Percentiles rank a stretch among this genome's conserved stretches.
phyloP scores from a whole-genome alignment of 2,797 vertebrate genomes.

The Siniperca scherzeri region DNA sequence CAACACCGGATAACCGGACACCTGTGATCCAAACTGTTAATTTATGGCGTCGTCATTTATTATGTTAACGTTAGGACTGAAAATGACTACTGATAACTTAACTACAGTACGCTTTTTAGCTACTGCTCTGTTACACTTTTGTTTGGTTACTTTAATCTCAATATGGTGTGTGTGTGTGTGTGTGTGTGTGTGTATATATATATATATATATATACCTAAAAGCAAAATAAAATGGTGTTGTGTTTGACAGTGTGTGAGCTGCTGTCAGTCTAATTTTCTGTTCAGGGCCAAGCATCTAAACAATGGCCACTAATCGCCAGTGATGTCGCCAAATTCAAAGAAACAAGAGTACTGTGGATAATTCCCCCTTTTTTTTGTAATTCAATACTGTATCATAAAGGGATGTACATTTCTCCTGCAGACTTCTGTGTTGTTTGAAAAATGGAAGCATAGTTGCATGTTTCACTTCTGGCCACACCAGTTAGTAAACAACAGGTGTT shows the following conservation, averaged over 20 bases:
- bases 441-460: neutral
- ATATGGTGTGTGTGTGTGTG: too few species aligned
- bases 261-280: neutral
- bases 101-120: neutral
- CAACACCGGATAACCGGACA: neutral
- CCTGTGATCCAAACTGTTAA: neutral
- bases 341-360: neutral
- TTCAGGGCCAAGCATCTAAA: neutral
- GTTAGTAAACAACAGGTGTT: slow-evolving; percentile 12
- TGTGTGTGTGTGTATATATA: too few species aligned
- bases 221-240: neutral
- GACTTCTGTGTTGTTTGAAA: neutral
- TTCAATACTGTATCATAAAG: neutral
- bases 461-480: neutral
- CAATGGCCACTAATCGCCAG: neutral
- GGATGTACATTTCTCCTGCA: fast-evolving
- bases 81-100: neutral
- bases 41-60: too few species aligned
- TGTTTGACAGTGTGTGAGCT: neutral
- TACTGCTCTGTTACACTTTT: neutral
- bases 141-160: neutral
- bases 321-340: slow-evolving; percentile 20
- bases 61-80: neutral
- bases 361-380: neutral
- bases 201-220: too few species aligned